Percentiles rank a stretch among this genome's conserved stretches.
Evolutionary conservation across 2,888 invertebrate species (phyloP).

Genomic region (Hypercompe scribonia): DNA sequence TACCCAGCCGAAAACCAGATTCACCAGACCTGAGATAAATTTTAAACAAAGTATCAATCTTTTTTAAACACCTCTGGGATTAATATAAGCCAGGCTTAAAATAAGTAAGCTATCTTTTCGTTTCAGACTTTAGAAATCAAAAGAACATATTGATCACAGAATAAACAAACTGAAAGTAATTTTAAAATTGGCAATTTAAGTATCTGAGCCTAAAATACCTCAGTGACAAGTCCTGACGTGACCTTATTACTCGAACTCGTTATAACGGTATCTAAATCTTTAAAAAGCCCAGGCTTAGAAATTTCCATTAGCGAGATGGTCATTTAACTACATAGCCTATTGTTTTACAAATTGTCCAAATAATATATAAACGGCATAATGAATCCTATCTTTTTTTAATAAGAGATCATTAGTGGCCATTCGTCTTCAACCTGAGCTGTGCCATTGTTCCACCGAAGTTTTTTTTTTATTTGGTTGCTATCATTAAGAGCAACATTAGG

Average conservation of each 20-base stretch:
- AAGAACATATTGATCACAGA: neutral
- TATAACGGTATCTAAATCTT: neutral
- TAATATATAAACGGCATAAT: slow-evolving; percentile 42
- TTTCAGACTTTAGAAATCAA: neutral
- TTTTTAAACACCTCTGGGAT: no score
- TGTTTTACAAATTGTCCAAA: slow-evolving; percentile 1
- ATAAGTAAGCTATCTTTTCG: neutral
- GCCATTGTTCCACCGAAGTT: slow-evolving; percentile 38
- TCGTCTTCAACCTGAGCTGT: slow-evolving; percentile 41
- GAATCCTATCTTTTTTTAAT: slow-evolving; percentile 51
- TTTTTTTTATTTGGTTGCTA: slow-evolving; percentile 40
- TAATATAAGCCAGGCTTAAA: neutral
- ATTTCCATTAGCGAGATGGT: neutral
- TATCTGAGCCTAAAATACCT: slow-evolving; percentile 2
- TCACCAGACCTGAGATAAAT: neutral
- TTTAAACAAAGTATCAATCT: no score
- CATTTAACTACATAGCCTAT: neutral
- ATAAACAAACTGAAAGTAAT: neutral
- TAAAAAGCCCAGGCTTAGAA: neutral
- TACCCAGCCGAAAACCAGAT: neutral
- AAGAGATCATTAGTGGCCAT: slow-evolving; percentile 50
- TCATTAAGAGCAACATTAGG: slow-evolving; percentile 46
- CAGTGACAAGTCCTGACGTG: neutral
- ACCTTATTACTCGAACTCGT: neutral
- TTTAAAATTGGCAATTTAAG: neutral